Conservation (phyloP, 2,113 vertebrate species). For the Balaeniceps rex region DNA sequence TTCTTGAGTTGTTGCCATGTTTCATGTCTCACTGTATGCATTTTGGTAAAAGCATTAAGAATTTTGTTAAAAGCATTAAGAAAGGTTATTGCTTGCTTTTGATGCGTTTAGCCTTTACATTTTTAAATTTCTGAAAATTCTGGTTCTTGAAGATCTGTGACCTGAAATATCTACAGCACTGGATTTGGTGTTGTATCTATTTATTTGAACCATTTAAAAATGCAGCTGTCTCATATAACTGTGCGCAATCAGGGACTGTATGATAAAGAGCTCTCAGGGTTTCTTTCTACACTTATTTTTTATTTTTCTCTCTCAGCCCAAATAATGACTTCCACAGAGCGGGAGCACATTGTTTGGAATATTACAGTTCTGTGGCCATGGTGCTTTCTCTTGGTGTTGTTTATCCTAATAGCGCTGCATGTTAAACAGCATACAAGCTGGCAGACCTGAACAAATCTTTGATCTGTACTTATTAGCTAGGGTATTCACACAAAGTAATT, state of each 20-base stretch:
- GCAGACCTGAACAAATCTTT: conserved; percentile 76
- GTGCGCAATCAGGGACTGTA: background rate
- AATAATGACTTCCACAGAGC: conserved; percentile 21
- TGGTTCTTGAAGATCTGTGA: background rate
- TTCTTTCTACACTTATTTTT: background rate
- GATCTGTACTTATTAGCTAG: conserved; percentile 78
- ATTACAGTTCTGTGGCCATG: conserved; percentile 35
- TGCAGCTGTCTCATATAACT: background rate
- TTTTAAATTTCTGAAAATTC: background rate
- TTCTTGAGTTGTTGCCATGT: background rate
- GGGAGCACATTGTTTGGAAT: background rate
- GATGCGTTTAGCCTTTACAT: background rate
- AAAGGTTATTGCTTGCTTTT: background rate
- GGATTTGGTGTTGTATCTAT: background rate
- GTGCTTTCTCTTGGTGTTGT: conserved; percentile 62
- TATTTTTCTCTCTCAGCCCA: background rate
- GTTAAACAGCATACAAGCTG: conserved; percentile 70
- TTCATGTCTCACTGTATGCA: background rate
- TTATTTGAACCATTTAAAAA: background rate
- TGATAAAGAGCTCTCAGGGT: background rate
- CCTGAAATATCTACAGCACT: background rate
- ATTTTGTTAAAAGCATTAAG: background rate
- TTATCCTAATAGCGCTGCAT: conserved; percentile 70
- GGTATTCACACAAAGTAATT: conserved; percentile 76
- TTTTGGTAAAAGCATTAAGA: background rate